These are phyloP conservation scores for Megamerina dolium DNA, from an alignment of 2,888 invertebrate genomes.

Conservation along the genomic window DNA sequence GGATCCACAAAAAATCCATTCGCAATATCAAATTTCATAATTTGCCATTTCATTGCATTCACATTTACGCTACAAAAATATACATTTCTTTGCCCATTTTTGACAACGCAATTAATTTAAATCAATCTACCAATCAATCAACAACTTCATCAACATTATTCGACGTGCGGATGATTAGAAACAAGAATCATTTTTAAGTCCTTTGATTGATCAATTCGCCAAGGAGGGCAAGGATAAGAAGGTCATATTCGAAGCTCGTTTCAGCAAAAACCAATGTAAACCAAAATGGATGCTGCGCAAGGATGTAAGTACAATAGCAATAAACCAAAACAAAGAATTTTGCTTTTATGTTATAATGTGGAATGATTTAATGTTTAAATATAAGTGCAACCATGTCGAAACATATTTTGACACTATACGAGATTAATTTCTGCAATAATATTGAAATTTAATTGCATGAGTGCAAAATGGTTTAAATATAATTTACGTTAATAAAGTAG, in stretches of 20 bases:
- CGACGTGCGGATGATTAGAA: conserved; percentile 57
- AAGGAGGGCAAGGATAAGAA: conserved; percentile 96
- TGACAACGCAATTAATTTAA: conserved; percentile 41
- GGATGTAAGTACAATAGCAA: conserved; percentile 76
- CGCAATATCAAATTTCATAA: conserved; percentile 22
- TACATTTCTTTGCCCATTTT: conserved; percentile 50
- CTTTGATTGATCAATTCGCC: conserved; percentile 87
- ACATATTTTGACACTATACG: too few relatives aligned
- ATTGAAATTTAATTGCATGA: too few relatives aligned
- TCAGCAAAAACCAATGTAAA: conserved; percentile 93
- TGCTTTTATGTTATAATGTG: too few relatives aligned
- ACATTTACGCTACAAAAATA: too few relatives aligned
- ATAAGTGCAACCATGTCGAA: too few relatives aligned
- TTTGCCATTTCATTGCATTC: conserved; percentile 23
- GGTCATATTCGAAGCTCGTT: conserved; percentile 87
- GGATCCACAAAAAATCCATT: too few relatives aligned
- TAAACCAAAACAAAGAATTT: too few relatives aligned
- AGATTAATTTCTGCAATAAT: too few relatives aligned
- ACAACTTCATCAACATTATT: not conserved
- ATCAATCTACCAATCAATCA: conserved; percentile 5
- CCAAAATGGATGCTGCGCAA: conserved; percentile 89
- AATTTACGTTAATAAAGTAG: too few relatives aligned
- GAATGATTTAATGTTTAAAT: too few relatives aligned
- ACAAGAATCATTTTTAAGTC: conserved; percentile 89
- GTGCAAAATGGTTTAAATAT: too few relatives aligned